phyloP scores from a whole-genome alignment of 2,113 vertebrate genomes.

The Chloebia gouldiae region DNA sequence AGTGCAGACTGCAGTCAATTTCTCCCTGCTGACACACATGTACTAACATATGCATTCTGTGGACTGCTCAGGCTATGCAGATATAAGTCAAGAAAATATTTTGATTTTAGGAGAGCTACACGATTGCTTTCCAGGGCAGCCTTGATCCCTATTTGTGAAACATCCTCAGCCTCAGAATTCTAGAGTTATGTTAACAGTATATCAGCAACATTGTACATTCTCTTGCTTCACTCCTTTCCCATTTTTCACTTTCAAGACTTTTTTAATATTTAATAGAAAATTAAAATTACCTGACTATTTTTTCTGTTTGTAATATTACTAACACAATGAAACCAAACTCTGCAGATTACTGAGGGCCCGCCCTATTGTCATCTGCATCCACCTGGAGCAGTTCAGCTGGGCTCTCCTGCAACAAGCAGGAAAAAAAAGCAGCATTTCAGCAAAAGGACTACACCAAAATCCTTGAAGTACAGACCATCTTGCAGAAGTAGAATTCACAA shows the following conservation, averaged over 20 bases:
- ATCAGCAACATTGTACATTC: not conserved
- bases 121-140: not conserved
- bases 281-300: not conserved
- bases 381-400: not conserved
- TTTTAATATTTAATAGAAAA: not conserved
- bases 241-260: not conserved
- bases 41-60: not conserved
- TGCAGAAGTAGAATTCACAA: not conserved
- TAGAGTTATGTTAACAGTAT: rapidly evolving
- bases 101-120: not conserved
- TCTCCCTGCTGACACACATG: not conserved
- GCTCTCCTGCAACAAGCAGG: not conserved
- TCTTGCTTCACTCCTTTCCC: not conserved
- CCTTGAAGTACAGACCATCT: not conserved
- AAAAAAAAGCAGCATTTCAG: not conserved
- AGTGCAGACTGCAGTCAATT: not conserved
- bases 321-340: not conserved
- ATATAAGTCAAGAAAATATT: not conserved
- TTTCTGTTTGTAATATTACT: not conserved
- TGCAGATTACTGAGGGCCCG: not conserved
- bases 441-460: not conserved
- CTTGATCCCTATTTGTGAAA: not conserved
- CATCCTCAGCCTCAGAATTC: not conserved
- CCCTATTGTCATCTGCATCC: not conserved
- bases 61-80: not conserved